These are phyloP conservation scores for Burhinus bistriatus DNA, from an alignment of 2,113 vertebrate species.

Conservation along the genomic window DNA sequence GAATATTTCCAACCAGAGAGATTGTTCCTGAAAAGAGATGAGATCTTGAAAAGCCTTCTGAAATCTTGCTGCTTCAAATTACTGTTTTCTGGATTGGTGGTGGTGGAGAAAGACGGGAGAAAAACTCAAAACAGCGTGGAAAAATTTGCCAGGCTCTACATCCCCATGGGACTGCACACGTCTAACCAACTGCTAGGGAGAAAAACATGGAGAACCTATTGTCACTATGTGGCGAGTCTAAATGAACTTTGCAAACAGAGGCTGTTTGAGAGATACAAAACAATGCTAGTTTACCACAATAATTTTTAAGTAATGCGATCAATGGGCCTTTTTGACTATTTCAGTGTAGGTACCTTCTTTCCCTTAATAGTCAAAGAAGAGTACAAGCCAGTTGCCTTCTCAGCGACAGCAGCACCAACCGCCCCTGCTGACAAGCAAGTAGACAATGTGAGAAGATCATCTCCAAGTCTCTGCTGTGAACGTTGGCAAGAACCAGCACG, in stretches of 20 bases:
- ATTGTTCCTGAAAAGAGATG: not conserved
- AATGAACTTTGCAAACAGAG: not conserved
- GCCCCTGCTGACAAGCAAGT: not conserved
- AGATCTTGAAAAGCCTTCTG: not conserved
- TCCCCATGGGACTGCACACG: too few species aligned
- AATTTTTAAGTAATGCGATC: not conserved
- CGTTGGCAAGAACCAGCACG: not conserved
- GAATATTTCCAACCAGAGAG: not conserved
- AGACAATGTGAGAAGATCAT: not conserved
- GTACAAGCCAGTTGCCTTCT: not conserved
- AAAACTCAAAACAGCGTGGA: not conserved
- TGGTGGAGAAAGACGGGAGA: not conserved
- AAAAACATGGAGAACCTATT: not conserved
- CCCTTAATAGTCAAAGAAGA: not conserved
- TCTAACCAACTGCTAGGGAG: not conserved
- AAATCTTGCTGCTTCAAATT: not conserved
- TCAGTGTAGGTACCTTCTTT: not conserved
- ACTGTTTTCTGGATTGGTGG: not conserved
- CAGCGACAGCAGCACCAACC: not conserved
- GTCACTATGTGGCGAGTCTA: not conserved
- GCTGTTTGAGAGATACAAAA: not conserved
- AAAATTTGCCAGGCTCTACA: not conserved
- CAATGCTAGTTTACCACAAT: not conserved
- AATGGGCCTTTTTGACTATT: not conserved
- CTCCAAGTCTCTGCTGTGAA: not conserved